Percentiles rank a stretch among this genome's conserved stretches.
These are phyloP conservation scores for Pocota personata DNA, from an alignment of 2,888 invertebrate species.

Conservation along the genomic window DNA sequence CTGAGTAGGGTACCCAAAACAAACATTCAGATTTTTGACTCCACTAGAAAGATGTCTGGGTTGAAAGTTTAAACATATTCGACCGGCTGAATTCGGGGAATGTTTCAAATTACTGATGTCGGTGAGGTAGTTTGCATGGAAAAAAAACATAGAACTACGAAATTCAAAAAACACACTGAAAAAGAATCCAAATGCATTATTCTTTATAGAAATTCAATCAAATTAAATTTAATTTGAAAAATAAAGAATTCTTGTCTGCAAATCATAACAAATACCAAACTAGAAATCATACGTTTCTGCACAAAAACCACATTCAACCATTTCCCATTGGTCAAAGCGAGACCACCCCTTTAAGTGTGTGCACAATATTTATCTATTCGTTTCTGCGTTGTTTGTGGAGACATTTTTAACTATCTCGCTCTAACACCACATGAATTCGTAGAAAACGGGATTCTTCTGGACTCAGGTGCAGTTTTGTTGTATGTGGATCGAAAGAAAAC, in stretches of 20 bases:
- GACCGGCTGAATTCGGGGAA: neutral
- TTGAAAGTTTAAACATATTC: no score
- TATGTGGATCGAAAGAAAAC: conserved; percentile 26
- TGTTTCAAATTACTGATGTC: neutral
- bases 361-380: neutral
- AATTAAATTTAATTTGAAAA: neutral
- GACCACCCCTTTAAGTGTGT: neutral
- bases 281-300: conserved; percentile 60
- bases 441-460: conserved; percentile 64
- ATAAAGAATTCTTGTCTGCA: neutral
- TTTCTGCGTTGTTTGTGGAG: neutral
- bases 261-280: conserved; percentile 35
- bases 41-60: no score
- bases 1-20: no score
- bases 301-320: neutral
- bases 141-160: no score
- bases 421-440: neutral
- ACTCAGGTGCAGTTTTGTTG: conserved; percentile 62
- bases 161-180: neutral
- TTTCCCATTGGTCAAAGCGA: neutral
- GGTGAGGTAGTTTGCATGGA: neutral
- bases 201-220: neutral
- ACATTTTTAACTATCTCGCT: conserved; percentile 11
- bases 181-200: neutral
- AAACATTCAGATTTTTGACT: no score